Base-by-base conservation (phyloP, 2,797 vertebrate species). In the Pseudomugil tenellus region DNA sequence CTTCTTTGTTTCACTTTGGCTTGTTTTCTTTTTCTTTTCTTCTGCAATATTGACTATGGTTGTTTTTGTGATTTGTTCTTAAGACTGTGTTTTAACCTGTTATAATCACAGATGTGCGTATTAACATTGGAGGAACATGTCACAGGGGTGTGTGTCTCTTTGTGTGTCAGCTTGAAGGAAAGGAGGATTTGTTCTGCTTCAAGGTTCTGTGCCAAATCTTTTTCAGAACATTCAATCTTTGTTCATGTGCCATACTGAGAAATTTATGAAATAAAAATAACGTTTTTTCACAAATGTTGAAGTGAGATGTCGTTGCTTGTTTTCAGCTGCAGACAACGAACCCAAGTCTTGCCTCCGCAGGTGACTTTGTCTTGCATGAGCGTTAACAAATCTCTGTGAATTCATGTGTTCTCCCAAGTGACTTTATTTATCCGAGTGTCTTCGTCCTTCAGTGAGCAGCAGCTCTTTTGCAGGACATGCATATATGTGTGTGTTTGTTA, bases 181-280 rank as follows among this genome's bases (percentile, higher is more conserved):
- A 79, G 87, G 79, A 57, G 74, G 84, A 87, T 89, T 86, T 80
- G 90, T 89, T 92, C 85, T 88, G 87, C 85, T 88, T 86, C 77
- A 87, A 88, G 84, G 81, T 90, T 91, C 80, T 84, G 84, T 93
- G 89, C 89, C 92, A 90, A 92, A 91, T 87, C 83, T 88, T 91
- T 91, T 92, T 88, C 85, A 90, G 87, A 91, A 83, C 89, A 81
- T 91, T 88, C 77, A 80, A 79, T 87, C 88, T 93, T 84, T 92
- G 92, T 93, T 92, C 81, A 83, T 91, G 88, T 92, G 91, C 91
- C 91, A 93, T 89, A 87, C 77, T 87, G 89, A 90, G 84, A 90
- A 84, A 91, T 92, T 89, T 92, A 89, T 89, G 81, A 90, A 93
- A 93, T 92, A 92, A 93, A 93, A 90, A 89, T 70, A 77, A 86